Base-by-base conservation (phyloP, 2,888 invertebrate genomes). In the Bugula neritina region DNA sequence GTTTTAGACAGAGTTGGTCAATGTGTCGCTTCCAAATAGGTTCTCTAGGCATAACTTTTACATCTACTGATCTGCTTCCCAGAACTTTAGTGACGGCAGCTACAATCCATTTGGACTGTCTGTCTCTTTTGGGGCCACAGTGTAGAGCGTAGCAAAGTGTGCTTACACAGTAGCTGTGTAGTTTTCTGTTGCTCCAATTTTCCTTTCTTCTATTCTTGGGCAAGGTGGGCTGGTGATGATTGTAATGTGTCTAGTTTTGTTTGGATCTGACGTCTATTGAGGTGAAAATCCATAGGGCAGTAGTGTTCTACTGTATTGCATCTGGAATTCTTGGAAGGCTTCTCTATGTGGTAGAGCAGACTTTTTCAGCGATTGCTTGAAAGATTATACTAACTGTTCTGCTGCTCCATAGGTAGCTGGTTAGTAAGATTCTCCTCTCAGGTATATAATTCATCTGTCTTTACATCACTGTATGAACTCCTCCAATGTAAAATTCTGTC, bases 311-410 rank as follows among this genome's bases (percentile, higher is more conserved):
- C 29, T 31, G n/a, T 69, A 69, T 3, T 69, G 31, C 69, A 23
- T 34, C 17, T 25, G 69, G n/a, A 69, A 17, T 25, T 31, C 25
- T 27, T 69, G 13, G 5, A 34, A 31, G 3, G 69, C 69, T 10
- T 5, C 69, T 27, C 25, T 69, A 5, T 13, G 69, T 69, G 69
- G 58, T 27, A 27, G 25, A 23, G 58, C 25, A n/a, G n/a, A n/a
- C n/a, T n/a, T n/a, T n/a, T n/a, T n/a, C 10, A 58, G 23, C 10
- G 63, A 73, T 21, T 74, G 71, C 54, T 78, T 77, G 55, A 76
- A 75, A 2, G 74, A 74, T 43, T 75, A 74, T 57, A 77, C 77
- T n/a, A 72, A 72, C 23, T 74, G 69, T 73, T 77, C 75, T 3
- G 75, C 75, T 27, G 73, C 34, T 2, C 74, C 75, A 70, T 75